phyloP scores from a whole-genome alignment of 2,888 invertebrate species.

The Andrena flavipes region DNA sequence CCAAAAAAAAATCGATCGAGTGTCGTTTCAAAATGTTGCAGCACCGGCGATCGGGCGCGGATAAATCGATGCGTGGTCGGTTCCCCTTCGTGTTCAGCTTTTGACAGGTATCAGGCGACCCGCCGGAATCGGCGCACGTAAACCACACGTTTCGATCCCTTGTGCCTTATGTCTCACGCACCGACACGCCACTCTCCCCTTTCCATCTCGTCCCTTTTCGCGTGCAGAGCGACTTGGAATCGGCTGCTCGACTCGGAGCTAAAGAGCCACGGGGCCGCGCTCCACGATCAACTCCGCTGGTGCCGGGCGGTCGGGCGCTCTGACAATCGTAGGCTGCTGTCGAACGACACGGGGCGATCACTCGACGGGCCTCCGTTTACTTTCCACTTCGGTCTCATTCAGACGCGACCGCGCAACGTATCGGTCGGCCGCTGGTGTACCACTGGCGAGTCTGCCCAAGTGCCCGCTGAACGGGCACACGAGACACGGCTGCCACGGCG shows the following conservation, averaged over 20 bases:
- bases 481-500: conserved; percentile 18
- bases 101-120: conserved; percentile 41
- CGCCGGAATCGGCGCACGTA: neutral
- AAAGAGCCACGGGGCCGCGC: conserved; percentile 27
- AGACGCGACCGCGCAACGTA: conserved; percentile 19
- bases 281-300: conserved; percentile 13
- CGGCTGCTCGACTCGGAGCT: conserved; percentile 25
- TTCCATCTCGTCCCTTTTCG: conserved; percentile 39
- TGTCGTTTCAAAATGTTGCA: conserved; percentile 31
- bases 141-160: conserved; percentile 10
- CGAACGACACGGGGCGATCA: conserved; percentile 28
- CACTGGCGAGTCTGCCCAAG: neutral
- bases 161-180: neutral
- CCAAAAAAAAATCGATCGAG: conserved; percentile 42
- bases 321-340: conserved; percentile 46
- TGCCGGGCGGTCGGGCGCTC: conserved; percentile 40
- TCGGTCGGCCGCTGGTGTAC: neutral
- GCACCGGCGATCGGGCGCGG: conserved; percentile 11
- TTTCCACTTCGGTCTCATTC: conserved; percentile 50
- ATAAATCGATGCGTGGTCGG: conserved; percentile 25
- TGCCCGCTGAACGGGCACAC: neutral
- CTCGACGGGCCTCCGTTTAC: conserved; percentile 38
- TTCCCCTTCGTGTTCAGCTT: neutral
- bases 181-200: conserved; percentile 19
- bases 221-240: conserved; percentile 14